Evolutionary conservation across 2,797 vertebrate genomes (phyloP).

Genomic region (Xenops minutus): DNA sequence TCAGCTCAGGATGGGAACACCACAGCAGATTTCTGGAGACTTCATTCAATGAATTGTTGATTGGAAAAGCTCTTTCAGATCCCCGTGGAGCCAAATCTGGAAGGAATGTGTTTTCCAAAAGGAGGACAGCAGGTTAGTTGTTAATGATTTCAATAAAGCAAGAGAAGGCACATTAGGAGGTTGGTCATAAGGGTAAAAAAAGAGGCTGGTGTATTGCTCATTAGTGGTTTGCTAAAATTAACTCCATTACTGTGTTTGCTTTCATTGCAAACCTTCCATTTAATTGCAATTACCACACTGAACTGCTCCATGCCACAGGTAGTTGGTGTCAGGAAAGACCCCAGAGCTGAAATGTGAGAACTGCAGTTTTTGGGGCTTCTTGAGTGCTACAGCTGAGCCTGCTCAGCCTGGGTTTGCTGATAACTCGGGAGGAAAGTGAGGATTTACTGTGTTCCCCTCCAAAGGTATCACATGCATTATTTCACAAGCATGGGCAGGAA

Average conservation of each 20-base stretch:
- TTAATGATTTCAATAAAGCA: slow-evolving; percentile 62
- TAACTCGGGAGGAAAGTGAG: not conserved
- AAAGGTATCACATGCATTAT: not conserved
- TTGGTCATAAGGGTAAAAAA: slow-evolving; percentile 44
- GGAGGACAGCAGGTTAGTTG: slow-evolving; percentile 51
- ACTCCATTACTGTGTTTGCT: slow-evolving; percentile 59
- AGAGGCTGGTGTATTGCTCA: slow-evolving; percentile 43
- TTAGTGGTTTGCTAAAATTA: slow-evolving; percentile 69
- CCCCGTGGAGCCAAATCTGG: slow-evolving; percentile 20
- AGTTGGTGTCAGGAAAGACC: not conserved
- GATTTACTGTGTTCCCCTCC: not conserved
- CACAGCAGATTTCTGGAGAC: slow-evolving; percentile 48
- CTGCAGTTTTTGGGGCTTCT: not conserved
- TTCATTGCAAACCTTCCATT: slow-evolving; percentile 35
- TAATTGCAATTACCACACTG: slow-evolving; percentile 13
- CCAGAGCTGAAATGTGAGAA: not conserved
- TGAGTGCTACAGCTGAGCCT: not conserved
- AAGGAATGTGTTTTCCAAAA: slow-evolving; percentile 52
- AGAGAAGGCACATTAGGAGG: slow-evolving; percentile 49
- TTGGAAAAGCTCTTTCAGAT: slow-evolving; percentile 58
- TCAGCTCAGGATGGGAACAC: slow-evolving; percentile 32
- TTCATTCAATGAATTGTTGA: slow-evolving; percentile 48
- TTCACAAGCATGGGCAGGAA: not conserved
- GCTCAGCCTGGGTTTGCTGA: not conserved
- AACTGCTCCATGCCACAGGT: not conserved